These are phyloP conservation scores for Theodoxus fluviatilis DNA, from an alignment of 2,888 invertebrate species.

Conservation along the genomic window DNA sequence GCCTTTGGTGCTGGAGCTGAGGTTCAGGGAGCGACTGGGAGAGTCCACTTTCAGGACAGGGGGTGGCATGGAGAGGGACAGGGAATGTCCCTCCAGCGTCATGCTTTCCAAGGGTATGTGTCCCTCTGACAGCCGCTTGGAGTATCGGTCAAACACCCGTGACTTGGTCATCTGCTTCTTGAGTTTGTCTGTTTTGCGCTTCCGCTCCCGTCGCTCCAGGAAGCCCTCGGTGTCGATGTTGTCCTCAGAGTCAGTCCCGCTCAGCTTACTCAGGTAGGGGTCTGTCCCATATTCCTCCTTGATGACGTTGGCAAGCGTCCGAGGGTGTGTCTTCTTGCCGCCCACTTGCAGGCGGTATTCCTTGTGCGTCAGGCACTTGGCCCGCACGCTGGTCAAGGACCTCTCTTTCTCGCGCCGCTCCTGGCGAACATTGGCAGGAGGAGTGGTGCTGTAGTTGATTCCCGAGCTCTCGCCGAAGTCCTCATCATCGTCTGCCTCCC, in stretches of 20 bases:
- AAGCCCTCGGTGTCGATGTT: constrained; percentile 42
- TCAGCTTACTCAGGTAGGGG: constrained; percentile 44
- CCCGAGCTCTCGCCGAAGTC: constrained; percentile 33
- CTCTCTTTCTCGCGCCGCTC: constrained; percentile 41
- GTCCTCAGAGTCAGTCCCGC: constrained; percentile 53
- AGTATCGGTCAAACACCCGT: constrained; percentile 42
- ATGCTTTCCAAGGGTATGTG: constrained; percentile 35
- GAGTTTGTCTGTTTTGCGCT: constrained; percentile 41
- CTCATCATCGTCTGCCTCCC: constrained; percentile 39
- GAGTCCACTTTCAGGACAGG: constrained; percentile 41
- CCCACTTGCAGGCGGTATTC: constrained; percentile 39
- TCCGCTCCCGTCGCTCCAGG: constrained; percentile 44
- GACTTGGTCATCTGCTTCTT: constrained; percentile 47
- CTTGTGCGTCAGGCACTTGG: constrained; percentile 33
- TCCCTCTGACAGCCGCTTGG: constrained; percentile 44
- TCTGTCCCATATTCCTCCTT: constrained; percentile 48
- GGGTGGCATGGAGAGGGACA: constrained; percentile 30
- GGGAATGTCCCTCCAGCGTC: neutral
- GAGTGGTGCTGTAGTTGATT: constrained; percentile 43
- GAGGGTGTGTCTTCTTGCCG: constrained; percentile 33
- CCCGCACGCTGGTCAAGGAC: constrained; percentile 30
- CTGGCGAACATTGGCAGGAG: constrained; percentile 42
- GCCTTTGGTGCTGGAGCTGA: constrained; percentile 25
- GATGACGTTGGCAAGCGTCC: constrained; percentile 41
- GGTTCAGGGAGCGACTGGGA: constrained; percentile 42